Base-by-base conservation (phyloP, 2,113 vertebrate species). In the Chelonoidis abingdonii region DNA sequence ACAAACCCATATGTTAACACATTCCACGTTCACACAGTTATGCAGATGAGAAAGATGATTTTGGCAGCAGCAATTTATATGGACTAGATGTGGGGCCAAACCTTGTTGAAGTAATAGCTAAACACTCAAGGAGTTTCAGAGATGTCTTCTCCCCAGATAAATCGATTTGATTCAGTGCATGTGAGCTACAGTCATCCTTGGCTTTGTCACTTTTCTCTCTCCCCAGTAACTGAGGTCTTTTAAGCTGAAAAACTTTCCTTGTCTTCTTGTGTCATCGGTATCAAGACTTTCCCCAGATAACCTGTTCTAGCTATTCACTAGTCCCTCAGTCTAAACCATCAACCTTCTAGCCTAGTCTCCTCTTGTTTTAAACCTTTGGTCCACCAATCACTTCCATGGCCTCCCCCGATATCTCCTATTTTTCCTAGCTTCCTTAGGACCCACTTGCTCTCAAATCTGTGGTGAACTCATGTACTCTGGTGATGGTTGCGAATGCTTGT, bases 401-500 rank as follows among this genome's bases (percentile, higher is more conserved):
- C 76, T 81, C 83, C 81, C 52, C 41, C 24, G 80, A 13, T 2
- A 0, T 44, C 2, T 72, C 89, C 52, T 72, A 35, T 69, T 76
- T 76, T 44, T 31, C 5, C 17, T 4, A 0, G 75, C 41, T 95
- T 96, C 80, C 22, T 85, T 92, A 47, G 1, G 11, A 62, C 29
- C 6, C 2, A 24, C 62, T 91, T 83, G 5, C 59, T 88, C 65
- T 83, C 2, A 24, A 44, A 38, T 54, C 29, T 47, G 69, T 82
- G 5, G 80, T 92, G 87, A 92, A 38, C 31, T 89, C 10, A 85
- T 53, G 87, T 88, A 69, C 5, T 83, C 31, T 59, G 35, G 76
- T 44, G 52, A 41, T 8, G 75, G 41, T 59, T 89, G 75, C 95
- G n/a, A 95, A 87, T 86, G 29, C 16, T 31, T 86, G 31, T 35